phyloP scores from a whole-genome alignment of 2,888 invertebrate species.

The Machimus rusticus region DNA sequence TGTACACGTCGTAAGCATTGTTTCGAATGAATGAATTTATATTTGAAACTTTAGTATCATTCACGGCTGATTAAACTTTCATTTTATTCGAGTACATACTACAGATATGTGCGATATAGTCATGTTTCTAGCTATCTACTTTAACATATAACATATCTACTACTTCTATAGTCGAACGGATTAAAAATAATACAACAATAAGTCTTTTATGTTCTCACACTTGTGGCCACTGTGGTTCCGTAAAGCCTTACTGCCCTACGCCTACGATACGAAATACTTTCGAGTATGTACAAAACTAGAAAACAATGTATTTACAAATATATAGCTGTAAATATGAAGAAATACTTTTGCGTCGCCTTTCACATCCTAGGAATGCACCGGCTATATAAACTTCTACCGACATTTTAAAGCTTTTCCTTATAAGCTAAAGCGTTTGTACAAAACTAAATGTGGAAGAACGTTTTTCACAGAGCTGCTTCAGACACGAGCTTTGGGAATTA shows the following conservation, averaged over 20 bases:
- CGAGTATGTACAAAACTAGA: conserved; percentile 7
- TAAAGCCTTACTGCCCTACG: not conserved
- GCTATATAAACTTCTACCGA: not conserved
- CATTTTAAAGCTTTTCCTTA: conserved; percentile 41
- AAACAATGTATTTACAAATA: conserved; percentile 20
- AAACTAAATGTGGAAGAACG: conserved; percentile 32
- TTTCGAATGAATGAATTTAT: not conserved
- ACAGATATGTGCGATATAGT: not conserved
- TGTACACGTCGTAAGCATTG: not conserved
- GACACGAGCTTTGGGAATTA: not conserved
- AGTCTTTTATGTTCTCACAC: conserved; percentile 30
- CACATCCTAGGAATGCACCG: not conserved
- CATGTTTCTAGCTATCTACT: not conserved
- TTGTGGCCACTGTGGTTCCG: conserved; percentile 20
- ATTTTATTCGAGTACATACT: not conserved
- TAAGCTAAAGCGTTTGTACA: conserved; percentile 13
- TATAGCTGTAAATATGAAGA: not conserved
- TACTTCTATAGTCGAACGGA: not conserved
- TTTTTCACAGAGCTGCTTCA: conserved; percentile 7
- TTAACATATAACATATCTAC: not conserved
- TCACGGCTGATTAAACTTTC: not conserved
- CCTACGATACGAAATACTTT: conserved; percentile 20
- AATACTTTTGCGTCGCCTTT: not conserved
- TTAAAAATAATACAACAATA: conserved; percentile 39
- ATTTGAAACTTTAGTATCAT: not conserved